Conservation (phyloP, 2,888 invertebrate species). For the Uropetala carovei region DNA sequence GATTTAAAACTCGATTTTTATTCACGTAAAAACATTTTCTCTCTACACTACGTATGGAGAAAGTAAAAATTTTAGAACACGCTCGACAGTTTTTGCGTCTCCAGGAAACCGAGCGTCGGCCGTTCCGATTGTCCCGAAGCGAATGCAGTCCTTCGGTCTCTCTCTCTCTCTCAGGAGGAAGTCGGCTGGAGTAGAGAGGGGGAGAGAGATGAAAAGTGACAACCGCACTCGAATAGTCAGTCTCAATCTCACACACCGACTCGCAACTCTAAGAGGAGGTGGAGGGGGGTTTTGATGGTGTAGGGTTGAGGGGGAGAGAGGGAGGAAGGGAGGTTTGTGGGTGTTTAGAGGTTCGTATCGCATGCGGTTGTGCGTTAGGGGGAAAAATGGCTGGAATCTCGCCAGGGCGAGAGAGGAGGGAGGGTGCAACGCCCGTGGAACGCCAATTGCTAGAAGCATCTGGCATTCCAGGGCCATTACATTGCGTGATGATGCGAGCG, state of each 20-base stretch:
- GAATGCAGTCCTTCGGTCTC: neutral
- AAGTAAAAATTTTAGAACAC: too few species aligned
- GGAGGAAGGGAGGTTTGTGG: neutral
- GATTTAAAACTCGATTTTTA: too few species aligned
- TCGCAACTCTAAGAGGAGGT: too few species aligned
- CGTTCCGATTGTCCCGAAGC: too few species aligned
- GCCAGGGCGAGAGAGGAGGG: neutral
- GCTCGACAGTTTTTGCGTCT: too few species aligned
- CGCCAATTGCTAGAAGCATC: slow-evolving; percentile 15
- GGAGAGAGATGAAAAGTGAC: neutral
- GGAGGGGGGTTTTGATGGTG: too few species aligned
- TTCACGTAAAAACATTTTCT: too few species aligned
- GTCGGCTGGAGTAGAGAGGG: neutral
- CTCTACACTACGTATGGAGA: too few species aligned
- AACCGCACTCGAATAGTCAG: neutral
- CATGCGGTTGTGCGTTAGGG: neutral
- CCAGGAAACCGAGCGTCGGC: too few species aligned
- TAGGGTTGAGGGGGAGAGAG: neutral
- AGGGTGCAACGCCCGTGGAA: slow-evolving; percentile 43
- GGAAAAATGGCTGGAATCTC: slow-evolving; percentile 38
- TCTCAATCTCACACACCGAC: neutral
- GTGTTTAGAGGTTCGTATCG: neutral
- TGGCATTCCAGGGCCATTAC: slow-evolving; percentile 27
- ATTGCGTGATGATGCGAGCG: neutral
- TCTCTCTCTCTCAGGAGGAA: neutral